Evolutionary conservation across 2,888 invertebrate species (phyloP), one percentile per base, ranked within the genome.

Genomic region (Peribatodes rhomboidaria): DNA sequence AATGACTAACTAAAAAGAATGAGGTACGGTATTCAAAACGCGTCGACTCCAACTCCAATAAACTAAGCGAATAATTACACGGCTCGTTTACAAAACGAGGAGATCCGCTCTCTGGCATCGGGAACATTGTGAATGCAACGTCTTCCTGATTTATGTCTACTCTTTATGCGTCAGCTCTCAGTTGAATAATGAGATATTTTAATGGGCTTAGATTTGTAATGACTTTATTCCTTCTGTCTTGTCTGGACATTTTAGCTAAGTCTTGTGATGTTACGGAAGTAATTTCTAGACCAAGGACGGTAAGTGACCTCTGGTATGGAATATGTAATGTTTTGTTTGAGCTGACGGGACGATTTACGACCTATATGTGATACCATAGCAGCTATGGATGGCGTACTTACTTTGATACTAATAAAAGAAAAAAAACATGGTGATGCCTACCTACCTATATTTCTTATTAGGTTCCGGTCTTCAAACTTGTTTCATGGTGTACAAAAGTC

Each of bases 111-210:
- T 46, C 46, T 20, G 11, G 58, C 49, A 41, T 49, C 49, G 20
- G 31, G 31, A 55, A 46, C 60, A 16, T 60, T 59, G 37, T 55
- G 52, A 65, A 52, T 13, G 37, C 55, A 42, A 35, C 59, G 60
- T 55, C 56, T 60, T 50, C 39, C 11, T 64, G 56, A 65, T 65
- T 65, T 56, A 61, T 56, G 37, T 44, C 18, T 7, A 10, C 14
- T 46, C 58, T 53, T 57, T 22, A 47, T 58, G 52, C 44, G 62
- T 63, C 62, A 57, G 41, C 41, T 31, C 13, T 35, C 27, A 10
- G 35, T 31, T 52, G 44, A 56, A 52, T 50, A 35, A 52, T 31
- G 49, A n/a, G 49, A 33, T 41, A 42, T 49, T 52, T 52, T 44
- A 44, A 37, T 44, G 33, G 4, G 13, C 50, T 50, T 31, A 14